phyloP scores from a whole-genome alignment of 37 sponge, comb jelly and placozoan species.

The Dysidea cf. avara region DNA sequence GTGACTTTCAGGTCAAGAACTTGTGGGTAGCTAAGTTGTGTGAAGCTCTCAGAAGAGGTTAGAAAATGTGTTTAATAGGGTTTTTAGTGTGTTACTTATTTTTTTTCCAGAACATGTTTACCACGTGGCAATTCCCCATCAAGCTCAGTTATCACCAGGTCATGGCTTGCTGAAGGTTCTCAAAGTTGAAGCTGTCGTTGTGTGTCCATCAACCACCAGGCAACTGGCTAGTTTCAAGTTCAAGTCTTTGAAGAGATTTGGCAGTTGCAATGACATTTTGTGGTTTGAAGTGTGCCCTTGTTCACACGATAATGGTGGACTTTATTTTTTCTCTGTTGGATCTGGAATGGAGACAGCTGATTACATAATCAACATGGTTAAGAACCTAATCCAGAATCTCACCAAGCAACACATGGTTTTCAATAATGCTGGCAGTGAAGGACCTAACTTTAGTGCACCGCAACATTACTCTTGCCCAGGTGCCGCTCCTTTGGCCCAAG shows the following conservation, averaged over 20 bases:
- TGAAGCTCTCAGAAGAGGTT: constrained; percentile 67
- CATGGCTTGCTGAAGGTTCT: constrained; percentile 62
- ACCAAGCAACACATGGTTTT: too few species aligned
- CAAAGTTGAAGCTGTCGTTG: constrained; percentile 11
- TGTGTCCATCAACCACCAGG: constrained; percentile 41
- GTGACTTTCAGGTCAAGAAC: constrained; percentile 58
- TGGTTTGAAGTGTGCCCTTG: constrained; percentile 76
- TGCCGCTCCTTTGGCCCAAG: too few species aligned
- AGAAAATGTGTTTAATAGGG: background rate
- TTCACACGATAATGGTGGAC: constrained; percentile 12
- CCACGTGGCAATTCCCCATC: constrained; percentile 66
- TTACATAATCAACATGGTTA: constrained; percentile 29
- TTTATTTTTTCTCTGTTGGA: constrained; percentile 37
- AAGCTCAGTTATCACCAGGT: too few species aligned
- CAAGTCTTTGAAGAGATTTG: too few species aligned
- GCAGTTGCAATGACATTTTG: constrained; percentile 33
- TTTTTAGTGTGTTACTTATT: background rate
- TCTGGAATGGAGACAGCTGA: constrained; percentile 39
- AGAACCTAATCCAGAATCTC: constrained; percentile 27
- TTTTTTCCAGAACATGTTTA: constrained; percentile 64
- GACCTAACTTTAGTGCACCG: too few species aligned
- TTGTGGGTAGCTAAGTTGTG: constrained; percentile 82
- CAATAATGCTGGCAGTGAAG: too few species aligned
- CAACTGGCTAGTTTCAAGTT: too few species aligned
- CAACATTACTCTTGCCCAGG: too few species aligned